Evolutionary conservation across 2,113 vertebrate genomes (phyloP).

Genomic region (Trematomus loennbergii): DNA sequence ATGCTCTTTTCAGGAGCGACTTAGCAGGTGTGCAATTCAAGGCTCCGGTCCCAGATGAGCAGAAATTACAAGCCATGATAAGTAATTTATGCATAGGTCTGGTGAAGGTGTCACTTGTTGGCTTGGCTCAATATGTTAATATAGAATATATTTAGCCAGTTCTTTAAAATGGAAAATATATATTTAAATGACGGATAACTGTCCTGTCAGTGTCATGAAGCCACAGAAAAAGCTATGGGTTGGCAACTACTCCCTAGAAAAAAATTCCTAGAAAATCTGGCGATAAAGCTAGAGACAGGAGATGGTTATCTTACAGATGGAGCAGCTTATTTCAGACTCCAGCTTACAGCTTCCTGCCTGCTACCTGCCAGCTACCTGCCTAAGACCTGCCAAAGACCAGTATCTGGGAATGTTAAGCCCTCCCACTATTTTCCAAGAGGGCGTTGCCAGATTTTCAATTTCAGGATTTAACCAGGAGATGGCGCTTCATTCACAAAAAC

Average conservation of each 20-base stretch:
- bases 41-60: neutral
- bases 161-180: neutral
- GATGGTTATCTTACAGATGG: neutral
- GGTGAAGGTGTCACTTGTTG: conserved; percentile 1
- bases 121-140: neutral
- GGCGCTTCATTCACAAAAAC: too few species aligned
- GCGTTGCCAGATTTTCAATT: too few species aligned
- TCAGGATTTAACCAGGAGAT: too few species aligned
- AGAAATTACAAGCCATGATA: neutral
- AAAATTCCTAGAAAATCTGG: neutral
- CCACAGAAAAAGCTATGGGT: neutral
- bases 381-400: too few species aligned
- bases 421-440: too few species aligned
- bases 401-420: too few species aligned
- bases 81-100: neutral
- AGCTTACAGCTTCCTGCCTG: too few species aligned
- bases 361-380: too few species aligned
- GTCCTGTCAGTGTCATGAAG: too few species aligned
- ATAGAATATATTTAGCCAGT: neutral
- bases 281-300: neutral
- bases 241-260: neutral
- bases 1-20: neutral
- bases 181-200: neutral
- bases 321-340: too few species aligned
- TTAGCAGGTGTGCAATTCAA: neutral